Conservation (phyloP, 2,113 vertebrate genomes). For the Geococcyx californianus region DNA sequence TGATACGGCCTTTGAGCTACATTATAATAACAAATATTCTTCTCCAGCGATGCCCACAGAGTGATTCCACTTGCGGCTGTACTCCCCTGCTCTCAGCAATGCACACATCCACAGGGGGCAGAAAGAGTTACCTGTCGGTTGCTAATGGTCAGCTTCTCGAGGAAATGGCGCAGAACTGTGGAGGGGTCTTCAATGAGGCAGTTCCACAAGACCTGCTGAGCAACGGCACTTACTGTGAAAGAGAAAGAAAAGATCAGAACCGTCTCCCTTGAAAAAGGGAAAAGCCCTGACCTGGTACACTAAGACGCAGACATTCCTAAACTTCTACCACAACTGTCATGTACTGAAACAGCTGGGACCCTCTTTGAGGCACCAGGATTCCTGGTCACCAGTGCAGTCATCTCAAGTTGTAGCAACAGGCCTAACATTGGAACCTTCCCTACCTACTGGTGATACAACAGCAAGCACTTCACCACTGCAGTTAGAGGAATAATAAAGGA, state of each 20-base stretch:
- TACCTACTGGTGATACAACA: background rate
- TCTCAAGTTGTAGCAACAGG: background rate
- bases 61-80: background rate
- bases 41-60: background rate
- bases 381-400: background rate
- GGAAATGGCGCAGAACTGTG: constrained; percentile 94
- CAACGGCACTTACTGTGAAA: constrained; percentile 91
- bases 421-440: background rate
- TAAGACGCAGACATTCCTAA: background rate
- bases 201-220: constrained; percentile 98
- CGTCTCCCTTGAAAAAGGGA: background rate
- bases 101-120: background rate
- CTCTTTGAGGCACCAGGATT: background rate
- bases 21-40: background rate
- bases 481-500: background rate
- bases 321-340: background rate
- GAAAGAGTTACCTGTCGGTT: constrained; percentile 87
- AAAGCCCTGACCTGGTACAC: background rate
- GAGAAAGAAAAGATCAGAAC: constrained; percentile 21
- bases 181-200: constrained; percentile 98
- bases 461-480: background rate
- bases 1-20: background rate
- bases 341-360: background rate
- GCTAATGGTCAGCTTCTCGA: constrained; percentile 97
- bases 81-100: background rate